Evolutionary conservation across 2,113 vertebrate genomes (phyloP).

Genomic region (Morone chrysops): DNA sequence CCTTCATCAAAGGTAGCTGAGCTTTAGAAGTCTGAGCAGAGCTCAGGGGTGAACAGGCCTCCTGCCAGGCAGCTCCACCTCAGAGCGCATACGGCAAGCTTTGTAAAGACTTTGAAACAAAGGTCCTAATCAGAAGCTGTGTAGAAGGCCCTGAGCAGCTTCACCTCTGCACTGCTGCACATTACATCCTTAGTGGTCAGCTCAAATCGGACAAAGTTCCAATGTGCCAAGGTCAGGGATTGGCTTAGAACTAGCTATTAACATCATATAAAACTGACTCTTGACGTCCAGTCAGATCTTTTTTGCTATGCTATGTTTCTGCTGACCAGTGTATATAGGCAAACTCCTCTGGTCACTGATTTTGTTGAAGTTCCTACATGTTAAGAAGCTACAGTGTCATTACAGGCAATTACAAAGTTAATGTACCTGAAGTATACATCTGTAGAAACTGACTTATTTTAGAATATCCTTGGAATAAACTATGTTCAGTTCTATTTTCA

Average conservation of each 20-base stretch:
- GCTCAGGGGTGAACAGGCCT: constrained; percentile 68
- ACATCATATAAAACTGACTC: constrained; percentile 10
- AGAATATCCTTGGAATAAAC: background rate
- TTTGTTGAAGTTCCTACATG: background rate
- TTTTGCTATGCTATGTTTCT: background rate
- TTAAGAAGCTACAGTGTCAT: background rate
- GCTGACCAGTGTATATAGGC: background rate
- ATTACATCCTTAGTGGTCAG: constrained; percentile 40
- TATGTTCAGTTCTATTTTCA: background rate
- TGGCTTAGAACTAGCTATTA: background rate
- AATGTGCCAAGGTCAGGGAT: constrained; percentile 19
- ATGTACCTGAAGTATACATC: background rate
- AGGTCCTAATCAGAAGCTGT: constrained; percentile 66
- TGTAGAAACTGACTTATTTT: background rate
- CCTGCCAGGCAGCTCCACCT: constrained; percentile 66
- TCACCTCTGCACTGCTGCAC: constrained; percentile 38
- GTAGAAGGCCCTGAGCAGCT: constrained; percentile 37
- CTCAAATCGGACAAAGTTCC: constrained; percentile 28
- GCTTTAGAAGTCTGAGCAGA: constrained; percentile 61
- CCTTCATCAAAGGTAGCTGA: constrained; percentile 66
- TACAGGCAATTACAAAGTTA: background rate
- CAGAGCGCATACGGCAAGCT: constrained; percentile 47
- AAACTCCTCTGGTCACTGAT: background rate
- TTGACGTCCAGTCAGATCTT: background rate
- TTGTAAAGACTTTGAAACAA: constrained; percentile 72